These are phyloP conservation scores for Epinotia brunnichana DNA, from an alignment of 2,888 invertebrate species.

Conservation along the genomic window DNA sequence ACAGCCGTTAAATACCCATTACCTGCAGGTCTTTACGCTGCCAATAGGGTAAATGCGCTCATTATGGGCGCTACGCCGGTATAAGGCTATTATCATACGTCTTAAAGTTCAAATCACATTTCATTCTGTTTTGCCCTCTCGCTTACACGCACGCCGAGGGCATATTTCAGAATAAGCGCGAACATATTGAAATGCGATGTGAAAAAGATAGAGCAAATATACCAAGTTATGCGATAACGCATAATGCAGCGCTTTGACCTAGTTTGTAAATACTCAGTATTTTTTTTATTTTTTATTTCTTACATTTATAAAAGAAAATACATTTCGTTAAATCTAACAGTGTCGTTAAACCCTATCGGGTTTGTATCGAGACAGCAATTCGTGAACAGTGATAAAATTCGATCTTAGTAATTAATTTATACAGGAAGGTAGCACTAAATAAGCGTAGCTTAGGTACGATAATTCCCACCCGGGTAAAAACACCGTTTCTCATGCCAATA, in stretches of 20 bases:
- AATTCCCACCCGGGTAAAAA: too few species aligned
- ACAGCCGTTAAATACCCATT: neutral
- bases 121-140: neutral
- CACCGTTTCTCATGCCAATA: too few species aligned
- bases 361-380: too few species aligned
- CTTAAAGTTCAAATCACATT: neutral
- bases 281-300: too few species aligned
- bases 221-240: neutral
- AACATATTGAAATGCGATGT: neutral
- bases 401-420: too few species aligned
- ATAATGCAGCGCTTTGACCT: neutral
- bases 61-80: constrained; percentile 12
- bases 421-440: too few species aligned
- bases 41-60: constrained; percentile 20
- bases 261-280: neutral
- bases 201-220: too few species aligned
- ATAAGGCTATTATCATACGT: neutral
- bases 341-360: too few species aligned
- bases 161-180: neutral
- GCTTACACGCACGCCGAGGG: neutral
- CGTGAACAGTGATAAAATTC: too few species aligned
- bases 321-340: too few species aligned
- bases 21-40: constrained; percentile 16
- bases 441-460: too few species aligned
- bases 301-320: too few species aligned